Base-by-base conservation (phyloP, 1,140 invertebrate genomes). In the Asobara japonica region DNA sequence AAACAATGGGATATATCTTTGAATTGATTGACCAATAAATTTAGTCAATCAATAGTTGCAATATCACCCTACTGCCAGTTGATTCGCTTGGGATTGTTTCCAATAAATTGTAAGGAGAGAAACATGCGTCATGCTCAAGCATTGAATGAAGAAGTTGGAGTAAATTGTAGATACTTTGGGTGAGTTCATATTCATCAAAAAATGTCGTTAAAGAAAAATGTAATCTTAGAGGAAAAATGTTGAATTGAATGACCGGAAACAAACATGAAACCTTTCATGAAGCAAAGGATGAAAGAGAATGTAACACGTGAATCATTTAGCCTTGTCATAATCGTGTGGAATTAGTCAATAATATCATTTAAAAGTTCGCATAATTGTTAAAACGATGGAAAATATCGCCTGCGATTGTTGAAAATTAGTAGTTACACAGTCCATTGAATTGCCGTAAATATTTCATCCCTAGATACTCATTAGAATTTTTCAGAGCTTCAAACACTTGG, bases 401-500 rank as follows among this genome's bases (percentile, higher is more conserved):
- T 7, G 41, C 41, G n/a, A 16, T n/a, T 16, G 18, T 45, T 18
- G 13, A 45, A 13, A 1, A 16, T 11, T 16, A 16, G n/a, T 16
- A 3, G 10, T 18, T 6, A 16, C 4, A 1, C n/a, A 16, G n/a
- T 13, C n/a, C 41, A 13, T 45, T 18, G n/a, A 13, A 45, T 45
- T 13, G 41, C 7, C 3, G 13, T 16, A 45, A 2, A 45, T 45
- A 45, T 45, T 16, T 45, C 41, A 16, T 13, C 41, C 7, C 1
- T 45, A 45, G 41, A 16, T 45, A n/a, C 41, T 45, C n/a, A n/a
- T 65, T n/a, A n/a, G 16, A 36, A 68, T 60, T 60, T 72, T 33
- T 20, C 18, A 72, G 65, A 18, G 16, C 45, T 68, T 61, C 18
- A 73, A 41, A 22, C 38, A 18, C 62, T 65, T 76, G 74, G 60